A percentile compares a stretch with the other conserved stretches of the same genome.
phyloP scores from a whole-genome alignment of 2,113 vertebrate species.

The Nothoprocta pentlandii region DNA sequence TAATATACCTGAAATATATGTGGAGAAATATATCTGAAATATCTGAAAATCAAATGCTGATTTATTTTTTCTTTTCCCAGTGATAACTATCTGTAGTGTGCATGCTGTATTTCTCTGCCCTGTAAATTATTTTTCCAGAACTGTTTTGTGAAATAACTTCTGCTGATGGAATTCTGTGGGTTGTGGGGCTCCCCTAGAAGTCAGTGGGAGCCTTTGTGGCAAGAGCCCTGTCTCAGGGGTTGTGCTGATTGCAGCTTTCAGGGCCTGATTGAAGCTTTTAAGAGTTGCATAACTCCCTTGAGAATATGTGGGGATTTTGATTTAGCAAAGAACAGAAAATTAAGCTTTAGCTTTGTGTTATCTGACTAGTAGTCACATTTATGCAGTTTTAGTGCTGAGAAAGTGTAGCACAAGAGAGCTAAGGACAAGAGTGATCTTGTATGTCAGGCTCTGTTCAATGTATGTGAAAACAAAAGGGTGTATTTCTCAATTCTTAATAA shows the following conservation, averaged over 20 bases:
- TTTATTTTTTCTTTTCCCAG: not conserved
- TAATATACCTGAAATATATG: not conserved
- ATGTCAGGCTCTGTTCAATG: not conserved
- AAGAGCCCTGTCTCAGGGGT: not conserved
- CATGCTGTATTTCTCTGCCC: not conserved
- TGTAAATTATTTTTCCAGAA: not conserved
- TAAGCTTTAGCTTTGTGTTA: not conserved
- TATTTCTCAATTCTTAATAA: not conserved
- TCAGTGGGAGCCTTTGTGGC: not conserved
- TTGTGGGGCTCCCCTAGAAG: not conserved
- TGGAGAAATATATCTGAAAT: not conserved
- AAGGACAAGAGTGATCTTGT: not conserved
- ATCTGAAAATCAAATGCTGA: not conserved
- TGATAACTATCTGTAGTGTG: not conserved
- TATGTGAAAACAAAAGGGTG: not conserved
- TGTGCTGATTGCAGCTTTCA: conserved; percentile 36
- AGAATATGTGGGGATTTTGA: not conserved
- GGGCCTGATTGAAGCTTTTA: conserved; percentile 21
- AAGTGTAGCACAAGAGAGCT: rapidly evolving
- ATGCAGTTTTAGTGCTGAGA: not conserved
- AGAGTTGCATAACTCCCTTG: not conserved
- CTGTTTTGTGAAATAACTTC: not conserved
- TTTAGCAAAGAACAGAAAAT: conserved; percentile 27
- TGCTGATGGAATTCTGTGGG: not conserved
- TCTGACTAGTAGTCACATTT: not conserved